Conservation (phyloP, 2,888 invertebrate species). For the Sylvicola cinctus region DNA sequence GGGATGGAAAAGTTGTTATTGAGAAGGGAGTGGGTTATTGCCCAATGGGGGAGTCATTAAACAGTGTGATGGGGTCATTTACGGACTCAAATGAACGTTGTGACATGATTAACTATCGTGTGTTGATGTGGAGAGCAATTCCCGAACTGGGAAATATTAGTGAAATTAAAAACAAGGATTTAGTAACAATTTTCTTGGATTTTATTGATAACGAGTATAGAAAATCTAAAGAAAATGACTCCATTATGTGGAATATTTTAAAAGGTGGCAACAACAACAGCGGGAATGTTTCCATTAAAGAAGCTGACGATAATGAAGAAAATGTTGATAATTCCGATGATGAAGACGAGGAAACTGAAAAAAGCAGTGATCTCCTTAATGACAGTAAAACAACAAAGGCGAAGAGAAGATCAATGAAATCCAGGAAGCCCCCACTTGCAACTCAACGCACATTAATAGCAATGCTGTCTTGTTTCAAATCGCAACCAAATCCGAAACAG, state of each 20-base stretch:
- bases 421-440: slow-evolving; percentile 9
- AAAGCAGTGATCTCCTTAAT: slow-evolving; percentile 4
- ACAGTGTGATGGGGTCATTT: background rate
- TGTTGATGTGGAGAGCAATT: slow-evolving; percentile 65
- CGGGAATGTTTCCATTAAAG: slow-evolving; percentile 7
- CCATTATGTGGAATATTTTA: slow-evolving; percentile 33
- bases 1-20: background rate
- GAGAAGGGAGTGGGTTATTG: background rate
- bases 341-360: slow-evolving; percentile 11
- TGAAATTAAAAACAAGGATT: slow-evolving; percentile 60
- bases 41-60: background rate
- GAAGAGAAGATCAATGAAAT: slow-evolving; percentile 1
- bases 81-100: slow-evolving; percentile 28
- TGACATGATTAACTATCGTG: slow-evolving; percentile 55
- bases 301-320: slow-evolving; percentile 20
- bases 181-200: slow-evolving; percentile 57
- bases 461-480: slow-evolving; percentile 54
- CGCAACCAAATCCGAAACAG: slow-evolving; percentile 61
- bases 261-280: slow-evolving; percentile 18
- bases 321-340: slow-evolving; percentile 21
- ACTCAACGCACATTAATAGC: slow-evolving; percentile 29
- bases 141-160: slow-evolving; percentile 48
- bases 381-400: slow-evolving; percentile 8
- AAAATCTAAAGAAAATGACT: slow-evolving; percentile 32
- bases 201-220: slow-evolving; percentile 45